Percentiles rank a stretch among this genome's conserved stretches.
These are phyloP conservation scores for Gymnoscelis rufifasciata DNA, from an alignment of 2,888 invertebrate genomes.

Conservation along the genomic window DNA sequence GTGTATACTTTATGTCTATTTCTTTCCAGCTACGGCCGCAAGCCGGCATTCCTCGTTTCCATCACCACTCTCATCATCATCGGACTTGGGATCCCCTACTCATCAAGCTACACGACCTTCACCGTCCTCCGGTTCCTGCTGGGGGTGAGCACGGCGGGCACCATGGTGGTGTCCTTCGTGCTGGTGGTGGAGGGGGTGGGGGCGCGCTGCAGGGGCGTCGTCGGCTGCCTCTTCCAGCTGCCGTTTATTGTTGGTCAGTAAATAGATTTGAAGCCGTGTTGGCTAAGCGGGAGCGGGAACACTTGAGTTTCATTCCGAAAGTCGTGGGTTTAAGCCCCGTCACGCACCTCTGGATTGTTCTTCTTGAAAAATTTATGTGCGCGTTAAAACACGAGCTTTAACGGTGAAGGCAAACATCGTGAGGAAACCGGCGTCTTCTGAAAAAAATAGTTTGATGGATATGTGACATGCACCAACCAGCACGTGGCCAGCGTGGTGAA, in stretches of 20 bases:
- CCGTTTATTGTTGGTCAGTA: slow-evolving; percentile 80
- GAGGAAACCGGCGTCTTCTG: no score
- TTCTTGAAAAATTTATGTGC: no score
- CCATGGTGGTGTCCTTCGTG: slow-evolving; percentile 88
- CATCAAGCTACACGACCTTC: slow-evolving; percentile 80
- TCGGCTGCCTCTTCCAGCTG: slow-evolving; percentile 83
- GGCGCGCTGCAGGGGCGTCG: slow-evolving; percentile 66
- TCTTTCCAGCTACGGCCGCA: slow-evolving; percentile 85
- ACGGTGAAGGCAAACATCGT: no score
- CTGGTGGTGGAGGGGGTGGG: slow-evolving; percentile 83
- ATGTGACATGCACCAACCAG: no score
- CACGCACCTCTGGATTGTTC: no score
- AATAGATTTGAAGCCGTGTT: no score
- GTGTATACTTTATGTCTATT: background rate
- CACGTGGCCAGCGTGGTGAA: no score
- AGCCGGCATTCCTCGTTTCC: slow-evolving; percentile 83
- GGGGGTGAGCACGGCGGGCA: slow-evolving; percentile 87
- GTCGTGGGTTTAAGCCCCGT: no score
- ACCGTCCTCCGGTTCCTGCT: slow-evolving; percentile 82
- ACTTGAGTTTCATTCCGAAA: no score
- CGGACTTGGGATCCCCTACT: slow-evolving; percentile 83
- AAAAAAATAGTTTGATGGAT: no score
- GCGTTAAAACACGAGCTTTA: no score
- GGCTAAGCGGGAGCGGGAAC: no score
- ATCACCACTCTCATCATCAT: slow-evolving; percentile 82